Conservation (phyloP, 2,888 invertebrate genomes). For the Tenodera sinensis region DNA sequence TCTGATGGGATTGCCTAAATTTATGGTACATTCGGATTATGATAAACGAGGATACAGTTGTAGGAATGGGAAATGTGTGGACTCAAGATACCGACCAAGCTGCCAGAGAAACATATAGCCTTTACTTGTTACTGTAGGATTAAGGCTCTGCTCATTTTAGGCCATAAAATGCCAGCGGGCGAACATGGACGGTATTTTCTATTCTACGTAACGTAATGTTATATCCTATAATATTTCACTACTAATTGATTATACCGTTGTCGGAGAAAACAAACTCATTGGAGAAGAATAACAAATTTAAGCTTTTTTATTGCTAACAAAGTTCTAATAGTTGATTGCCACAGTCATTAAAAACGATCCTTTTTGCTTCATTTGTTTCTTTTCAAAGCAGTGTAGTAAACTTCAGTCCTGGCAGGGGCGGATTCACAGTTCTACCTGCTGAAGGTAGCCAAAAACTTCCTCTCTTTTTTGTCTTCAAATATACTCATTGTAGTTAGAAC, state of each 20-base stretch:
- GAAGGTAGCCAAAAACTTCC: no score
- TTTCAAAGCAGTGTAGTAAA: background rate
- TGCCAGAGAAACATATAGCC: background rate
- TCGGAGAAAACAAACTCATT: background rate
- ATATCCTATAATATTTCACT: background rate
- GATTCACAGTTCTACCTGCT: no score
- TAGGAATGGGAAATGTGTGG: background rate
- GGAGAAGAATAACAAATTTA: background rate
- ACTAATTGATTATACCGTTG: background rate
- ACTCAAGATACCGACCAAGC: background rate
- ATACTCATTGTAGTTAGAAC: no score
- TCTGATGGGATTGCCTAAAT: conserved; percentile 27
- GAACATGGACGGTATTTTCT: background rate
- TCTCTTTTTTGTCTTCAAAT: no score
- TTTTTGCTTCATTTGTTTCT: background rate
- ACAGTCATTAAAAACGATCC: no score
- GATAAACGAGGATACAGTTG: conserved; percentile 18
- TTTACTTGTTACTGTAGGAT: background rate
- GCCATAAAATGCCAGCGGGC: background rate
- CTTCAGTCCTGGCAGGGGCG: no score
- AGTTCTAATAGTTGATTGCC: no score
- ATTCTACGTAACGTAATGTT: background rate
- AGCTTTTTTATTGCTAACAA: background rate
- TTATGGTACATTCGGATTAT: conserved; percentile 25
- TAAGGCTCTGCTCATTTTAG: background rate